Evolutionary conservation across 2,888 invertebrate species (phyloP).

Genomic region (Aphodius granarius): DNA sequence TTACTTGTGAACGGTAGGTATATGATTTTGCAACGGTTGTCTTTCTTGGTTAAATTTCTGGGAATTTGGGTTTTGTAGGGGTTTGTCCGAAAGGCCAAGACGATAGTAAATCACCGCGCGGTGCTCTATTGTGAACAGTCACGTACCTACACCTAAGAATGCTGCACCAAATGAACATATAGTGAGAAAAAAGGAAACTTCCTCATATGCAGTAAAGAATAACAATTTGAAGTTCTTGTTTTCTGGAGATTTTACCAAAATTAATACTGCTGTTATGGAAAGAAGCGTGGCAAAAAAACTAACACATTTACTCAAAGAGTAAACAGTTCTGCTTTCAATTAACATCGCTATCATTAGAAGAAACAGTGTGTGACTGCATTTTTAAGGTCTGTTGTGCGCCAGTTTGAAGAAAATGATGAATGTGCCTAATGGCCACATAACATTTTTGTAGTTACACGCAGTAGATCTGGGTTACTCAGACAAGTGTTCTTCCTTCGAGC

Average conservation of each 20-base stretch:
- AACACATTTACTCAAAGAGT: neutral
- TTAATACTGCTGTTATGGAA: too few relatives aligned
- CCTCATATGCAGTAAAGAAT: neutral
- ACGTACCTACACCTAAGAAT: neutral
- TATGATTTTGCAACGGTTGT: neutral
- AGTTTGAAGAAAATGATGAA: neutral
- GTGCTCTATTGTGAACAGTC: neutral
- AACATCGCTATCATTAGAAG: neutral
- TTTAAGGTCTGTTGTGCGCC: neutral
- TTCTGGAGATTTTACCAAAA: too few relatives aligned
- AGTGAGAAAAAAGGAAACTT: neutral
- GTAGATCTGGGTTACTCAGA: neutral
- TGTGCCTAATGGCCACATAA: neutral
- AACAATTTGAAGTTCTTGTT: neutral
- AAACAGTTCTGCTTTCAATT: neutral
- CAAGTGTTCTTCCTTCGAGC: neutral
- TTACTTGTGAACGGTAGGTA: neutral
- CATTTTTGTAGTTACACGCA: neutral
- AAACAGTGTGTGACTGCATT: neutral
- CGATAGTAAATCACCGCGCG: neutral
- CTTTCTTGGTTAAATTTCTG: neutral
- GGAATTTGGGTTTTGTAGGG: neutral
- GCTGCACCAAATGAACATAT: neutral
- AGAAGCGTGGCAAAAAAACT: neutral
- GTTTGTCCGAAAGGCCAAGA: neutral